A percentile compares a stretch with the other conserved stretches of the same genome.
Conservation (phyloP, 2,113 vertebrate species). For the Oncorhynchus keta region DNA sequence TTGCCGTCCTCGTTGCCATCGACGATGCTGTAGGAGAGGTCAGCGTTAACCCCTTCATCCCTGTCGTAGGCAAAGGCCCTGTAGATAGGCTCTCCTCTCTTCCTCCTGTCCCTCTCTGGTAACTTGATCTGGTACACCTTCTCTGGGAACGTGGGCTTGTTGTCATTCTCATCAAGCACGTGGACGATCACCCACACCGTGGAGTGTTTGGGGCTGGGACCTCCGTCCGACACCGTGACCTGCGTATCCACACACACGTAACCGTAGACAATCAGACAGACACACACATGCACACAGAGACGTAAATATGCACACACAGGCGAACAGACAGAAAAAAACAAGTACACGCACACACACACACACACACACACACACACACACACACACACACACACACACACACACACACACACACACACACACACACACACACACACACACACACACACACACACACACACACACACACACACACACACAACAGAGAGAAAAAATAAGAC, state of each 20-base stretch:
- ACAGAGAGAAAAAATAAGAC: background rate
- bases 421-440: background rate
- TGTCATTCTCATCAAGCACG: conserved; percentile 95
- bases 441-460: conserved; percentile 16
- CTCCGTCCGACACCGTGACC: conserved; percentile 90
- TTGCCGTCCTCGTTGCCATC: conserved; percentile 94
- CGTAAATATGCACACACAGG: background rate
- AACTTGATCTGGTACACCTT: conserved; percentile 94
- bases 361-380: background rate
- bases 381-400: background rate
- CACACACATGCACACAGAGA: conserved; percentile 13
- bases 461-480: conserved; percentile 1
- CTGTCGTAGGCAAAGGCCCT: conserved; percentile 91
- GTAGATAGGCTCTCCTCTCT: conserved; percentile 90
- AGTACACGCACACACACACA: background rate
- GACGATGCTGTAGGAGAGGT: conserved; percentile 91
- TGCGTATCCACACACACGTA: conserved; percentile 49
- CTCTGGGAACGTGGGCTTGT: conserved; percentile 92
- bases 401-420: conserved; percentile 20
- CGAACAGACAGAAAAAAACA: background rate
- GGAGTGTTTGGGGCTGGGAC: conserved; percentile 81
- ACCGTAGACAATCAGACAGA: background rate
- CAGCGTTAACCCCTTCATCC: conserved; percentile 90
- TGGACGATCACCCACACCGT: conserved; percentile 91
- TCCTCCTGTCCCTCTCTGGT: conserved; percentile 89